These are phyloP conservation scores for Trinectes maculatus DNA, from an alignment of 2,113 vertebrate genomes.

Conservation along the genomic window DNA sequence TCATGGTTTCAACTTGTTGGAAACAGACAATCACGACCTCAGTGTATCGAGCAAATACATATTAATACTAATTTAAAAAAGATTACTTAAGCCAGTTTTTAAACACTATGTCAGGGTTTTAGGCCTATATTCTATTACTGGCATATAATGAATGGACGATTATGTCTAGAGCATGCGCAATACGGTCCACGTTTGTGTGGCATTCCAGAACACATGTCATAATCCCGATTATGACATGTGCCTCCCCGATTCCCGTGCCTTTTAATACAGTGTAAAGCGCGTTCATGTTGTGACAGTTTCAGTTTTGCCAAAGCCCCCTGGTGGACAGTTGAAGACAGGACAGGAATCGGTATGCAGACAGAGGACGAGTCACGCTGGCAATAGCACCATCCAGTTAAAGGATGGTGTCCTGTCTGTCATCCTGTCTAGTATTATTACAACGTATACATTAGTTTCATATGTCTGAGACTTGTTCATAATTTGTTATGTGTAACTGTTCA, in stretches of 20 bases:
- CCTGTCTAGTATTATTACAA: too few species aligned
- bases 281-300: not conserved
- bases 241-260: too few species aligned
- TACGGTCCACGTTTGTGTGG: accelerated
- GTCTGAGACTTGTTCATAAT: too few species aligned
- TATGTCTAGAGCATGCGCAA: not conserved
- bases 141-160: not conserved
- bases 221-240: not conserved
- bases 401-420: not conserved
- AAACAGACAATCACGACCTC: not conserved
- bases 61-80: too few species aligned
- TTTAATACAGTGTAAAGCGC: too few species aligned
- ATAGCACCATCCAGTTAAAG: not conserved
- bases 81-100: not conserved
- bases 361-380: not conserved
- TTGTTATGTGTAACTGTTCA: not conserved
- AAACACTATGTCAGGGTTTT: too few species aligned
- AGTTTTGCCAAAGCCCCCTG: constrained; percentile 48
- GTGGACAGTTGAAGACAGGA: constrained; percentile 30
- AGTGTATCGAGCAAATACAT: not conserved
- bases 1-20: not conserved
- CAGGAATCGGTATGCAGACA: not conserved
- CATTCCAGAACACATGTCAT: not conserved
- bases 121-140: not conserved
- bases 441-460: not conserved